These are phyloP conservation scores for Anguilla japonica DNA, from an alignment of 2,113 vertebrate genomes.

Conservation along the genomic window DNA sequence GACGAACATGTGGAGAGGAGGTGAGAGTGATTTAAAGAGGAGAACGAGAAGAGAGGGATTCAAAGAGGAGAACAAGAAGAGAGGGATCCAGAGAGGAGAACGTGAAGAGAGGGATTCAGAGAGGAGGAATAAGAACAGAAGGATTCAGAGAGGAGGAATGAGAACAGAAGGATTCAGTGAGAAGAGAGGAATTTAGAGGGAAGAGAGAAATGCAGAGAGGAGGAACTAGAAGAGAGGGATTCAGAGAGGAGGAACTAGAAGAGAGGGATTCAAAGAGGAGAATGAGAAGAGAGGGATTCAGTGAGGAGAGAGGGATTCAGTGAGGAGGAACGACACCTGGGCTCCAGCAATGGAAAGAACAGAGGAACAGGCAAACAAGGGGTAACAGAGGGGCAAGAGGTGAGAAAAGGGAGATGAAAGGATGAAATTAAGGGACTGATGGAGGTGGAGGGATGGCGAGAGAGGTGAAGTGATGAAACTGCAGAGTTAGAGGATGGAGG, in stretches of 20 bases:
- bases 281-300: not conserved
- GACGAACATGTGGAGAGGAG: constrained; percentile 14
- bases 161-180: not conserved
- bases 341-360: too few species aligned
- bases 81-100: too few species aligned
- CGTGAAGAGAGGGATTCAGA: not conserved
- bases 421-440: not conserved
- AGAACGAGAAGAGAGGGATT: not conserved
- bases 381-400: not conserved
- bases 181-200: too few species aligned
- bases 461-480: not conserved
- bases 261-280: not conserved
- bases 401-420: not conserved
- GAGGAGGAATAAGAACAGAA: not conserved
- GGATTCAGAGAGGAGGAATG: not conserved
- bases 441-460: not conserved
- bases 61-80: not conserved
- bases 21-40: not conserved
- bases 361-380: too few species aligned
- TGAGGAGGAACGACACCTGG: too few species aligned
- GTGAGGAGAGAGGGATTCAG: too few species aligned
- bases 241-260: not conserved
- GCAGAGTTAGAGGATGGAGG: too few species aligned
- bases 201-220: not conserved
- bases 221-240: not conserved